phyloP scores from a whole-genome alignment of 1,140 invertebrate species.

The roundworm (Caenorhabditis elegans) region WBcel235 BX284603.4:8308001-8308500 shows the following conservation, averaged over 20 bases:
- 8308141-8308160: neutral
- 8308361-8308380: neutral
- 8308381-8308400: conserved; percentile 13
- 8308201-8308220: neutral
- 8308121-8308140: neutral
- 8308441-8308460: too few species aligned
- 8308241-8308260: neutral
- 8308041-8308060: too few species aligned
- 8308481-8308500: too few species aligned
- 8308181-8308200: too few species aligned
- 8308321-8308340: neutral
- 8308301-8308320: neutral
- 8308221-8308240: neutral
- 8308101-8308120: neutral
- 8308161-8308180: too few species aligned
- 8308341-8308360: neutral
- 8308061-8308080: neutral
- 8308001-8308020: conserved; percentile 2
- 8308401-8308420: neutral
- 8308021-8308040: too few species aligned
- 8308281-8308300: conserved; percentile 13
- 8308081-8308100: neutral
- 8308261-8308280: neutral
- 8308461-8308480: too few species aligned
- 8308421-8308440: too few species aligned